phyloP scores from a whole-genome alignment of 2,113 vertebrate species.

The Peucedramus taeniatus region DNA sequence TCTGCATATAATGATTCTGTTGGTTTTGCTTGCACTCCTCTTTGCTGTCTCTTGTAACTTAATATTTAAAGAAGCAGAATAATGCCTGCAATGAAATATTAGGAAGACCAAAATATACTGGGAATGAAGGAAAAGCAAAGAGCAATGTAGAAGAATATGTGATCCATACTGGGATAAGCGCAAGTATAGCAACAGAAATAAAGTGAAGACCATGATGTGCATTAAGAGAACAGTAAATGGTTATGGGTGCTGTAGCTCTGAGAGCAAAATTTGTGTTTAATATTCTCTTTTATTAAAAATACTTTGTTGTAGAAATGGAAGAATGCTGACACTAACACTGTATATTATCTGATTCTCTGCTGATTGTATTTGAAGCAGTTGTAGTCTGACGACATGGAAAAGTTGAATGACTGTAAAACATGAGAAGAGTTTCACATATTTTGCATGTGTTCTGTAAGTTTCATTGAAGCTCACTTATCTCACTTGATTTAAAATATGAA shows the following conservation, averaged over 20 bases:
- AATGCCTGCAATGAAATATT: neutral
- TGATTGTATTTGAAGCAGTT: neutral
- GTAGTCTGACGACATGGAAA: neutral
- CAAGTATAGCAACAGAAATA: neutral
- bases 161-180: neutral
- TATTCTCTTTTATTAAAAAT: neutral
- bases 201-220: neutral
- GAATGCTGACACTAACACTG: neutral
- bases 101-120: neutral
- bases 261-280: neutral
- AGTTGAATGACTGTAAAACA: neutral
- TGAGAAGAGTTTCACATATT: neutral
- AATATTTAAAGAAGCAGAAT: neutral
- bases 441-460: neutral
- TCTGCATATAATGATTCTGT: neutral
- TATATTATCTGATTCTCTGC: neutral
- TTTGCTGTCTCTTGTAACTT: neutral
- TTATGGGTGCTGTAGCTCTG: neutral
- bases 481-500: neutral
- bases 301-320: neutral
- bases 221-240: neutral
- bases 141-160: neutral
- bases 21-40: neutral
- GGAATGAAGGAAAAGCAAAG: neutral
- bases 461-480: neutral